Conservation (phyloP, 92 coral and sea anemone genomes). For the Zoanthus solanderi region DNA sequence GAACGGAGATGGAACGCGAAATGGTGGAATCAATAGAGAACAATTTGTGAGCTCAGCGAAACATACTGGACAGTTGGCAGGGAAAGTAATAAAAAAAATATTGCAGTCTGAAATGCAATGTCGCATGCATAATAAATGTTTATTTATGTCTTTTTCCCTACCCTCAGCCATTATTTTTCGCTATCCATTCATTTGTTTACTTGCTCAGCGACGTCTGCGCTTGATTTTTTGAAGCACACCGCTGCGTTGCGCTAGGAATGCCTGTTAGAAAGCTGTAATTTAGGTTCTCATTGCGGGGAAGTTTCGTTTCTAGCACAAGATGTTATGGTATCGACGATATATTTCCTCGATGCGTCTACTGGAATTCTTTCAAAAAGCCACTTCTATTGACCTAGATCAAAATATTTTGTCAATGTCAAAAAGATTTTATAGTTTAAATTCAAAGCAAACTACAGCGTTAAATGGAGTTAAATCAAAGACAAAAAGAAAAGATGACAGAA, state of each 20-base stretch:
- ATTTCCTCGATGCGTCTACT: background rate
- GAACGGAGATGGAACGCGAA: slow-evolving; percentile 62
- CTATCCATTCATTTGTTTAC: slow-evolving; percentile 52
- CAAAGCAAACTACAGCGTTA: background rate
- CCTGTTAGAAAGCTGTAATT: slow-evolving; percentile 2
- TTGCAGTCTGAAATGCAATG: slow-evolving; percentile 58
- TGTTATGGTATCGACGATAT: slow-evolving; percentile 5
- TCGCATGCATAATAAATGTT: slow-evolving; percentile 46
- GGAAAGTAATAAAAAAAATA: slow-evolving; percentile 55
- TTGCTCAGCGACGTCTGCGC: slow-evolving; percentile 12
- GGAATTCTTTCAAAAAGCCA: background rate
- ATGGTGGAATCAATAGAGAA: slow-evolving; percentile 56
- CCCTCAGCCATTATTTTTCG: slow-evolving; percentile 24
- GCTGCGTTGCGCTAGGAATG: slow-evolving; percentile 33
- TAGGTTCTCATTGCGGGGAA: no score
- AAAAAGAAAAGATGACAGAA: slow-evolving; percentile 44
- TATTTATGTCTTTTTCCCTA: background rate
- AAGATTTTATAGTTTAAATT: background rate
- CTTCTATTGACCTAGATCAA: background rate
- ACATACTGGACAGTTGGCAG: slow-evolving; percentile 59
- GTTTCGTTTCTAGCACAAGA: background rate
- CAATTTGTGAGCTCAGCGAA: slow-evolving; percentile 31
- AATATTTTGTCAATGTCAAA: background rate
- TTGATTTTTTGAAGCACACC: slow-evolving; percentile 17
- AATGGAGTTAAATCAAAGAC: slow-evolving; percentile 1